Evolutionary conservation across 2,888 invertebrate species (phyloP).

Genomic region (Drosophila helvetica): DNA sequence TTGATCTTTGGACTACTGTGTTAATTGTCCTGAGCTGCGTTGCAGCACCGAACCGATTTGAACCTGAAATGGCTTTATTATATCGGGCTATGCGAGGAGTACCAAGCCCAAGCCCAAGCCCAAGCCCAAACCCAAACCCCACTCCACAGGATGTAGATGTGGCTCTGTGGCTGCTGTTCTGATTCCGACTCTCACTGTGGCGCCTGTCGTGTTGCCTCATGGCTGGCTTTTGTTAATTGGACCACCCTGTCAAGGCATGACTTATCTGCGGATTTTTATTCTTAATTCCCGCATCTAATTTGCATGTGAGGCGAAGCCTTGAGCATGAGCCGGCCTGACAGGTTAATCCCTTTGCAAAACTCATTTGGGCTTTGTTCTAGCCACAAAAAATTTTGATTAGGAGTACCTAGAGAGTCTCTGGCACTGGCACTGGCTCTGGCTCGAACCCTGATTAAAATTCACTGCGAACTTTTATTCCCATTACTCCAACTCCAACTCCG

Average conservation of each 20-base stretch:
- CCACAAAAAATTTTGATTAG: background rate
- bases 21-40: conserved; percentile 79
- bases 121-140: background rate
- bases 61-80: conserved; percentile 78
- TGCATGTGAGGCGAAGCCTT: conserved; percentile 59
- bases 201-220: conserved; percentile 45
- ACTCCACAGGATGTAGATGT: conserved; percentile 47
- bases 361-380: conserved; percentile 49
- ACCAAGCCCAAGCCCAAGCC: background rate
- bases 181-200: conserved; percentile 38
- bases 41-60: conserved; percentile 64
- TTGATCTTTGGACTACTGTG: conserved; percentile 83
- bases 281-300: conserved; percentile 50
- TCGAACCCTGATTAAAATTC: background rate
- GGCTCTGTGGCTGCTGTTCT: background rate
- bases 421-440: background rate
- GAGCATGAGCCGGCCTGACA: conserved; percentile 41
- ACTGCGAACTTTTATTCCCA: background rate
- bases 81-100: conserved; percentile 21
- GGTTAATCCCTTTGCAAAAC: conserved; percentile 61
- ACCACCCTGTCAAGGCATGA: conserved; percentile 65
- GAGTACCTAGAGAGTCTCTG: background rate
- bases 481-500: conserved; percentile 4
- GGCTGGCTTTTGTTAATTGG: conserved; percentile 66
- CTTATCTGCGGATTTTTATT: conserved; percentile 56